phyloP scores from a whole-genome alignment of 2,113 vertebrate species.

The Macroglossus sobrinus region DNA sequence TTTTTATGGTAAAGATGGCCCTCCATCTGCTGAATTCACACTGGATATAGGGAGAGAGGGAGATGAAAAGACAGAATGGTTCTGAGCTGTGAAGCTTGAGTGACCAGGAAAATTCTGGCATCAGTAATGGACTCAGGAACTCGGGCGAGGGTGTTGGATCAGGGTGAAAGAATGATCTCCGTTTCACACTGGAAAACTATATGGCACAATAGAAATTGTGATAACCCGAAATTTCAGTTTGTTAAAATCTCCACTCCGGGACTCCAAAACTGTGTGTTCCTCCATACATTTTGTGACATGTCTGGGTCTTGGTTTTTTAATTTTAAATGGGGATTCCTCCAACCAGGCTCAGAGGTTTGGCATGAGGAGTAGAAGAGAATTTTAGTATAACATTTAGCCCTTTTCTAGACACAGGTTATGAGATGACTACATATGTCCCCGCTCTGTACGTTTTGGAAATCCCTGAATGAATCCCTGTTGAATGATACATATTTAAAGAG shows the following conservation, averaged over 20 bases:
- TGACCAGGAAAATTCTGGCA: neutral
- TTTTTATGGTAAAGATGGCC: neutral
- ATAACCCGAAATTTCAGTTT: neutral
- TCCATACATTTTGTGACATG: neutral
- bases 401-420: neutral
- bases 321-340: neutral
- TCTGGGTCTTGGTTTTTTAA: neutral
- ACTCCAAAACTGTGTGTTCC: neutral
- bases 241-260: neutral
- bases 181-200: neutral
- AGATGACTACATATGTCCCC: neutral
- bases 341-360: neutral
- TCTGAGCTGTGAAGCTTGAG: neutral
- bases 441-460: neutral
- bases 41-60: neutral
- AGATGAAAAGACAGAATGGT: neutral
- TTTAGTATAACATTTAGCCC: neutral
- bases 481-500: neutral
- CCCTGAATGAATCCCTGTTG: neutral
- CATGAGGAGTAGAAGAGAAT: neutral
- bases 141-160: neutral
- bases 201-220: neutral
- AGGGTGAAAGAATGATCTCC: neutral
- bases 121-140: neutral
- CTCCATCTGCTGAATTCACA: neutral